These are phyloP conservation scores for Dryococelus australis DNA, from an alignment of 2,888 invertebrate species.

Conservation along the genomic window DNA sequence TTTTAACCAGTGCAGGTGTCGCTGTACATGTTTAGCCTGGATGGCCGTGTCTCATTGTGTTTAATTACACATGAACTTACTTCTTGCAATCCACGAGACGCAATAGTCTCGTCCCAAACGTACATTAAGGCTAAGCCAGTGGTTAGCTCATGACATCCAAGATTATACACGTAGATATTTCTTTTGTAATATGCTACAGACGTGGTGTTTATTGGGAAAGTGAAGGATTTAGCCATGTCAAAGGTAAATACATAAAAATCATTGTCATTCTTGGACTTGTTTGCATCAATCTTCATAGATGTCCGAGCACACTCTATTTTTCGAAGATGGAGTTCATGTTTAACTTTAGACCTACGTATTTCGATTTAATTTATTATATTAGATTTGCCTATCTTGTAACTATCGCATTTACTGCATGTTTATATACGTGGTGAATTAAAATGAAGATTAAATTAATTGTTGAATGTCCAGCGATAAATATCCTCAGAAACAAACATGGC, in stretches of 20 bases:
- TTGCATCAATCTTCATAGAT: conserved; percentile 47
- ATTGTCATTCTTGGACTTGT: conserved; percentile 37
- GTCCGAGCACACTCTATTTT: conserved; percentile 50
- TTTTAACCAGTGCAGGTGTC: conserved; percentile 52
- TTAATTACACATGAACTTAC: conserved; percentile 50
- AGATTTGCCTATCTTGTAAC: not conserved
- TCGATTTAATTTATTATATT: not conserved
- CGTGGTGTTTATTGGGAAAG: conserved; percentile 48
- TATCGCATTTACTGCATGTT: not conserved
- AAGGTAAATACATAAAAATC: conserved; percentile 42
- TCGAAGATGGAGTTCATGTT: conserved; percentile 50
- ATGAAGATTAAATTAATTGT: not conserved
- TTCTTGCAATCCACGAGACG: conserved; percentile 51
- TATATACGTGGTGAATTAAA: not conserved
- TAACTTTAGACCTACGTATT: conserved; percentile 33
- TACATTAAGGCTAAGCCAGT: conserved; percentile 50
- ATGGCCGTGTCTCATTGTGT: conserved; percentile 38
- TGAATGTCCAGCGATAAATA: not conserved
- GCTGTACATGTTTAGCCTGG: conserved; percentile 48
- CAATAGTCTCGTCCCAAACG: conserved; percentile 51
- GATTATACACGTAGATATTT: conserved; percentile 50
- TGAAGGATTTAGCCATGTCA: conserved; percentile 48
- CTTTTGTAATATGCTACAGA: conserved; percentile 51
- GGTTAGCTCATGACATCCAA: conserved; percentile 50
- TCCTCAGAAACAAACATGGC: not conserved